Conservation (phyloP, 2,113 vertebrate species). For the Forbesichthys papilliferus region DNA sequence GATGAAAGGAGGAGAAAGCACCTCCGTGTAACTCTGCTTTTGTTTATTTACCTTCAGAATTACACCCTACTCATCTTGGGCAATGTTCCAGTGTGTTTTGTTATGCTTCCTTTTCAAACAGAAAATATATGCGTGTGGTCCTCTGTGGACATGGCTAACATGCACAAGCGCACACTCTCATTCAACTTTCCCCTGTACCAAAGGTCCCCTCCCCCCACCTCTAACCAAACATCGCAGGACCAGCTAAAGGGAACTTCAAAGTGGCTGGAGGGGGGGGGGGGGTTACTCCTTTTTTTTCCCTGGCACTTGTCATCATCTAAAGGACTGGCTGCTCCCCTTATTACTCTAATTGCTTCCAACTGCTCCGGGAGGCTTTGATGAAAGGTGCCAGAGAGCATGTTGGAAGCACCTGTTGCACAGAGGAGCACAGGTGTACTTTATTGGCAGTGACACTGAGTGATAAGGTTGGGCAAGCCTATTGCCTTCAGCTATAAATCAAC, state of each 20-base stretch:
- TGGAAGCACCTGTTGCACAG: conserved; percentile 77
- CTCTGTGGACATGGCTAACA: conserved; percentile 65
- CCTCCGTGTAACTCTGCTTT: conserved; percentile 53
- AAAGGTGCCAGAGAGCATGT: conserved; percentile 65
- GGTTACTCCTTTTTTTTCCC: conserved; percentile 73
- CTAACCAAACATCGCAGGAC: conserved; percentile 77
- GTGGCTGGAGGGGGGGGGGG: conserved; percentile 70
- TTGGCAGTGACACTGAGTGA: conserved; percentile 29
- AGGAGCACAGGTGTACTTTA: conserved; percentile 69
- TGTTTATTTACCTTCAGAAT: conserved; percentile 76
- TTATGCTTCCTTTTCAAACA: conserved; percentile 73
- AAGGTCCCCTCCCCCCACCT: conserved; percentile 71
- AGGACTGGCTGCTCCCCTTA: conserved; percentile 75
- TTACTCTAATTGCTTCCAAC: conserved; percentile 83
- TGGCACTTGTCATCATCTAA: conserved; percentile 81
- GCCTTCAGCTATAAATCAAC: conserved; percentile 22
- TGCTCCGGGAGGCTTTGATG: conserved; percentile 79
- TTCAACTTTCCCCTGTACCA: conserved; percentile 72
- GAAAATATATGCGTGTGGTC: conserved; percentile 74
- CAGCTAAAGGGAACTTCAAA: conserved; percentile 79
- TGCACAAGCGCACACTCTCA: conserved; percentile 60
- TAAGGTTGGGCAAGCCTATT: conserved; percentile 3
- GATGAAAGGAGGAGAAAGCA: conserved; percentile 64
- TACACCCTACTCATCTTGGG: conserved; percentile 74
- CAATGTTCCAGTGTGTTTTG: conserved; percentile 74